These are phyloP conservation scores for Xestia c-nigrum DNA, from an alignment of 2,888 invertebrate species.

Conservation along the genomic window DNA sequence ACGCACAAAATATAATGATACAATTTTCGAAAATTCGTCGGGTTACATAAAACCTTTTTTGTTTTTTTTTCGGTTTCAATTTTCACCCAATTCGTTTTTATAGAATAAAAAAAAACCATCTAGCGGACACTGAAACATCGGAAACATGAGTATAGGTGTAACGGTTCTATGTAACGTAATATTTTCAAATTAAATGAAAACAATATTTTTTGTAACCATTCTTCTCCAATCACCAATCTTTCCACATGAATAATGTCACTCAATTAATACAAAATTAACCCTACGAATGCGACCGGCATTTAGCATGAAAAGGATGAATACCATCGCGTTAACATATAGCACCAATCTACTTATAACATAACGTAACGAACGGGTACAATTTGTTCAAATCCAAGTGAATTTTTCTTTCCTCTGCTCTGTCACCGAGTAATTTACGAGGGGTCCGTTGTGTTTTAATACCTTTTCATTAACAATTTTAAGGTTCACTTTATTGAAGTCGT, in stretches of 20 bases:
- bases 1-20: neutral
- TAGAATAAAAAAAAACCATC: too few relatives aligned
- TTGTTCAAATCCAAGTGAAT: conserved; percentile 86
- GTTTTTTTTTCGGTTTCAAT: too few relatives aligned
- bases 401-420: conserved; percentile 87
- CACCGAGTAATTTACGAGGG: conserved; percentile 89
- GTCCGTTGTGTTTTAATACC: conserved; percentile 88
- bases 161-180: too few relatives aligned
- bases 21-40: too few relatives aligned
- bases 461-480: conserved; percentile 91
- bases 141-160: too few relatives aligned
- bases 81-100: too few relatives aligned
- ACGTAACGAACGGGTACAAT: conserved; percentile 68
- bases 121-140: too few relatives aligned
- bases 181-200: neutral
- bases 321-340: conserved; percentile 48
- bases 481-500: conserved; percentile 90
- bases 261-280: conserved; percentile 57
- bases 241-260: conserved; percentile 45
- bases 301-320: conserved; percentile 42
- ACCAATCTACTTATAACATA: conserved; percentile 50
- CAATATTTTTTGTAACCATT: neutral
- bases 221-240: conserved; percentile 13
- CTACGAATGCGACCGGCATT: conserved; percentile 41
- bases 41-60: too few relatives aligned